Evolutionary conservation across 2,888 invertebrate species (phyloP), one percentile per base, ranked within the genome.

Genomic region (Ennomos quercinarius): DNA sequence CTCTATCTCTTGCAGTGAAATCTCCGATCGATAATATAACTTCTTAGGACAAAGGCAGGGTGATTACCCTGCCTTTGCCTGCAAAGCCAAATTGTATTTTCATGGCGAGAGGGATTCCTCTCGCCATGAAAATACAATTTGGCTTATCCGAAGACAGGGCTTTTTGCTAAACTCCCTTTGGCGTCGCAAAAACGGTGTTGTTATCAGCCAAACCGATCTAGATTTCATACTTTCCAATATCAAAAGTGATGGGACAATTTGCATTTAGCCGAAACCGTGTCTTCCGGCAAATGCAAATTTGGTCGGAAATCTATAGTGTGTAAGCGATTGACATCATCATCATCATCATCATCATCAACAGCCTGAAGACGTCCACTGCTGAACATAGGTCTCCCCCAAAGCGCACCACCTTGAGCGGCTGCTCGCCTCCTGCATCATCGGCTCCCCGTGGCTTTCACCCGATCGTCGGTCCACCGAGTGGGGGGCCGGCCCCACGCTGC

Each of bases 201-300:
- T 60, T 68, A 68, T 68, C 68, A 12, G 9, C 12, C 9, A 12
- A 48, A 43, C 62, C 66, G 61, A 68, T 66, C 64, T 64, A 63
- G 66, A 61, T 60, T 59, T 60, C 62, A 62, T 57, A 59, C 53
- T 59, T 53, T 63, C 51, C 49, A 49, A 61, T 61, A 56, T 50
- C 55, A 41, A 41, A 44, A 43, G 60, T 13, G 55, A 43, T 43
- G 43, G 35, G 38, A 11, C 10, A 35, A 6, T 27, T 40, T 13
- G 2, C 1, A 9, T 45, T 57, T 45, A 0, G 50, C 41, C 50
- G 45, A 43, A 27, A 9, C 27, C 5, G 5, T 27, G 4, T 6
- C 4, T 1, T 27, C 27, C 27, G 27, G 27, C 27, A 27, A 27
- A 17, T 2, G 1, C 2, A 2, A 17, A 17, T 17, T 4, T 4